A percentile compares a stretch with the other conserved stretches of the same genome.
Conservation (phyloP, 2,797 vertebrate genomes). For the Gallinago nigripennis region DNA sequence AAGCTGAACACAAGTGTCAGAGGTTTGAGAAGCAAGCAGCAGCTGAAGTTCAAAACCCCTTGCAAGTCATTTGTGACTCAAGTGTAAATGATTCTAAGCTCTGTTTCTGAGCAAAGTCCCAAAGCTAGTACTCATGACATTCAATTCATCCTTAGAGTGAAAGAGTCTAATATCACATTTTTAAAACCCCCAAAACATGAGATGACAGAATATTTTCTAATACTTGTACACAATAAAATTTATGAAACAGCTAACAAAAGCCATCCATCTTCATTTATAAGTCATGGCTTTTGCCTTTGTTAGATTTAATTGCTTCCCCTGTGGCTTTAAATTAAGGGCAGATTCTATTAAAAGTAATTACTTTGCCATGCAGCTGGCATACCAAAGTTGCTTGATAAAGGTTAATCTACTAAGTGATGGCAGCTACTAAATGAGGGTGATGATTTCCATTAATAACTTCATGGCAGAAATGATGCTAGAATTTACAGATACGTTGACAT, state of each 20-base stretch:
- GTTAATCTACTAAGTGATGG: conserved; percentile 61
- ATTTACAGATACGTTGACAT: background rate
- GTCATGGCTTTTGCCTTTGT: conserved; percentile 62
- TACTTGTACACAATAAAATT: conserved; percentile 10
- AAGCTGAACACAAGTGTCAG: background rate
- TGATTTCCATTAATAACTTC: conserved; percentile 53
- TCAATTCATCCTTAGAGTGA: background rate
- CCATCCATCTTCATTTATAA: conserved; percentile 59
- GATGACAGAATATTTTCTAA: background rate
- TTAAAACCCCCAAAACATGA: background rate
- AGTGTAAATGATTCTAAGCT: background rate
- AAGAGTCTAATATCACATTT: background rate
- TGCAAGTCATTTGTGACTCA: background rate
- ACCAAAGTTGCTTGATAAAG: conserved; percentile 62
- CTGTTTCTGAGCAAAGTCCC: background rate
- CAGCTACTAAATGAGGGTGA: conserved; percentile 51
- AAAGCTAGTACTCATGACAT: background rate
- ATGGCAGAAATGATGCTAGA: background rate
- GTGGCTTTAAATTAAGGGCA: conserved; percentile 59
- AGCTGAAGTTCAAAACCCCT: background rate
- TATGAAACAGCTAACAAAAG: conserved; percentile 42
- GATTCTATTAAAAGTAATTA: conserved; percentile 65
- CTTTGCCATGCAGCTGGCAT: conserved; percentile 45
- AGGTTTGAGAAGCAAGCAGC: background rate
- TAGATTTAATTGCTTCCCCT: conserved; percentile 63